Evolutionary conservation across 2,888 invertebrate genomes (phyloP), one percentile per base, ranked within the genome.

Genomic region (Drosophila phalerata): DNA sequence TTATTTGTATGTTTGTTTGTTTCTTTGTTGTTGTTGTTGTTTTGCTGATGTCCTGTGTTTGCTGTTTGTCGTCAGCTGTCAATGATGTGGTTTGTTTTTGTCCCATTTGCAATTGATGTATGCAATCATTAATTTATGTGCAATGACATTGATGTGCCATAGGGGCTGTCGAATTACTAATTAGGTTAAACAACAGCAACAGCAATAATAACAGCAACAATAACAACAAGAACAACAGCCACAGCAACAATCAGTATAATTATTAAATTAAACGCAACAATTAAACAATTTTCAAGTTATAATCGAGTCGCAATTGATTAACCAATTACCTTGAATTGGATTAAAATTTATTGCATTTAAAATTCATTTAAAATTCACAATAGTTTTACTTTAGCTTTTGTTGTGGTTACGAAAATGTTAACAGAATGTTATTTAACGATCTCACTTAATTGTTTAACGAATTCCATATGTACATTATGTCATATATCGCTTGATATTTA

Each of bases 61-160:
- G 48, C 49, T 74, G 64, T 80, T 78, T 74, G 64, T 57, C 77
- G 53, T 61, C 81, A 77, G 71, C 69, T 83, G 81, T 72, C 86
- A 79, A 43, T 32, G 17, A 40, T 73, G 73, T 47, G 85, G 81
- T 72, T 57, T 47, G 34, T 13, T 70, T 79, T 61, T 57, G 56
- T 22, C 45, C 32, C 51, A 52, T 30, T 47, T 25, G 43, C 67
- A 37, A 61, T 47, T 49, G 67, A 73, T 77, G 57, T 49, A 40
- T 67, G 67, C 53, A 60, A 77, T 75, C 61, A 77, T 71, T 65
- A 62, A 66, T 63, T 67, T 53, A 73, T 62, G 66, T 51, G 47
- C 53, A 47, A 48, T 49, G 51, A 32, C 43, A 51, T 38, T 34
- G 47, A 56, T 6, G 22, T 60, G 55, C 43, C 43, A 69, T 69